Conservation (phyloP, 1,140 invertebrate species). For the Melitaea cinxia region DNA sequence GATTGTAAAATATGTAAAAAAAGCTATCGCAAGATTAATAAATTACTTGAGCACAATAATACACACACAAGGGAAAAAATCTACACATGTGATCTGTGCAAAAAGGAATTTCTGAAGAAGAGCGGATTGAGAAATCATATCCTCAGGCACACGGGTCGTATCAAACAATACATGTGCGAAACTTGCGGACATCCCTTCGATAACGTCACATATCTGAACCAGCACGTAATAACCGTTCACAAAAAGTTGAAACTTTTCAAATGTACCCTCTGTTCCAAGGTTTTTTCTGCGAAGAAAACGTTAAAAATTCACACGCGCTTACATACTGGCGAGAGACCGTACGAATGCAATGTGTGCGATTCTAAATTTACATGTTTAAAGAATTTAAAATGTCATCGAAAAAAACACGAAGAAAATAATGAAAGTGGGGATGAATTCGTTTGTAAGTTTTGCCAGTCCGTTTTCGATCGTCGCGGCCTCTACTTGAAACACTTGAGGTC, state of each 20-base stretch:
- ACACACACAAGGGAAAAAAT: constrained; percentile 6
- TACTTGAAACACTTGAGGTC: constrained; percentile 9
- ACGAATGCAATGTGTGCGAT: constrained; percentile 7
- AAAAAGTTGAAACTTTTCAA: not conserved
- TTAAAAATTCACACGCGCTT: constrained; percentile 1
- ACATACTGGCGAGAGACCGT: constrained; percentile 8
- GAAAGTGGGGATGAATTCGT: constrained; percentile 3
- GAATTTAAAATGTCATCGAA: not conserved
- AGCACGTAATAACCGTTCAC: constrained; percentile 15
- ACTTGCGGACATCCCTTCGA: constrained; percentile 11
- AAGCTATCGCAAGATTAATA: not conserved
- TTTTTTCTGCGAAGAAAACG: constrained; percentile 1
- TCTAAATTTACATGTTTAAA: not conserved
- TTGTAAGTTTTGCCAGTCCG: constrained; percentile 4
- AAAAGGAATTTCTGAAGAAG: constrained; percentile 11
- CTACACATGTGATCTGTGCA: constrained; percentile 24
- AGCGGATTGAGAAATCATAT: constrained; percentile 13
- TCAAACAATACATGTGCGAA: constrained; percentile 17
- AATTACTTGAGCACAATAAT: not conserved
- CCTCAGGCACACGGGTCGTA: not conserved
- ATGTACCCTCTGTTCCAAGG: constrained; percentile 20
- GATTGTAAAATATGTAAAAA: not conserved
- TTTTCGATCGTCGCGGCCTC: constrained; percentile 16
- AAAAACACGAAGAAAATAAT: not conserved
- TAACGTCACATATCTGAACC: constrained; percentile 8